Evolutionary conservation across 2,888 invertebrate species (phyloP).

Genomic region (Atrina japonica): DNA sequence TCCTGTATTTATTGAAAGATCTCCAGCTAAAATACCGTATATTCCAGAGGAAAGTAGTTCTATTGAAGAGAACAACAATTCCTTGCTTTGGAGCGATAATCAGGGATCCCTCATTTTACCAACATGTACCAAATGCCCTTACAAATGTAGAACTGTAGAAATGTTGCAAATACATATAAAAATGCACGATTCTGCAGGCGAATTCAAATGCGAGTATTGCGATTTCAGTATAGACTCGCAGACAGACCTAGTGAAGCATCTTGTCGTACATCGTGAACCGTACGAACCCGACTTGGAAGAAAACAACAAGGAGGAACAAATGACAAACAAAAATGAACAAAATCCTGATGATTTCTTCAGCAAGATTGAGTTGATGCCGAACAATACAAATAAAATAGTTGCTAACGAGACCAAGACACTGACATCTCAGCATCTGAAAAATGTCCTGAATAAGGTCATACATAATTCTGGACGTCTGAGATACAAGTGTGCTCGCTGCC

Average conservation of each 20-base stretch:
- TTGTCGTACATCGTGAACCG: conserved; percentile 40
- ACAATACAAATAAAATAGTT: conserved; percentile 4
- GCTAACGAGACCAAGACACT: conserved; percentile 14
- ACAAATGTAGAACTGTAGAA: conserved; percentile 47
- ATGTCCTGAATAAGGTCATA: conserved; percentile 40
- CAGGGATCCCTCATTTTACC: conserved; percentile 25
- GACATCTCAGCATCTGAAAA: conserved; percentile 25
- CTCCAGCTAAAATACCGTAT: conserved; percentile 22
- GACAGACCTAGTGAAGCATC: conserved; percentile 60
- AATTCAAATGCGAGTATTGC: conserved; percentile 66
- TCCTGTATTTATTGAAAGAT: conserved; percentile 46
- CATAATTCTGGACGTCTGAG: conserved; percentile 54
- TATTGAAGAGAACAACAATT: conserved; percentile 33
- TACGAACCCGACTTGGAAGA: conserved; percentile 41
- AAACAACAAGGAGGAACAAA: conserved; percentile 27
- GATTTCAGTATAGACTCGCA: conserved; percentile 63
- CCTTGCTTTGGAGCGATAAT: conserved; percentile 15
- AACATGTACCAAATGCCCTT: conserved; percentile 62
- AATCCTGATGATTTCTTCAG: conserved; percentile 23
- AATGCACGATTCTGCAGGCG: conserved; percentile 46
- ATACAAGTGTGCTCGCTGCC: conserved; percentile 67
- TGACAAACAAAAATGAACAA: conserved; percentile 13
- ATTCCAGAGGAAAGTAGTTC: conserved; percentile 14
- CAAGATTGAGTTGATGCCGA: conserved; percentile 28
- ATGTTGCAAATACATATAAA: conserved; percentile 54